phyloP scores from a whole-genome alignment of 2,888 invertebrate species.

The Nomada ruficornis region DNA sequence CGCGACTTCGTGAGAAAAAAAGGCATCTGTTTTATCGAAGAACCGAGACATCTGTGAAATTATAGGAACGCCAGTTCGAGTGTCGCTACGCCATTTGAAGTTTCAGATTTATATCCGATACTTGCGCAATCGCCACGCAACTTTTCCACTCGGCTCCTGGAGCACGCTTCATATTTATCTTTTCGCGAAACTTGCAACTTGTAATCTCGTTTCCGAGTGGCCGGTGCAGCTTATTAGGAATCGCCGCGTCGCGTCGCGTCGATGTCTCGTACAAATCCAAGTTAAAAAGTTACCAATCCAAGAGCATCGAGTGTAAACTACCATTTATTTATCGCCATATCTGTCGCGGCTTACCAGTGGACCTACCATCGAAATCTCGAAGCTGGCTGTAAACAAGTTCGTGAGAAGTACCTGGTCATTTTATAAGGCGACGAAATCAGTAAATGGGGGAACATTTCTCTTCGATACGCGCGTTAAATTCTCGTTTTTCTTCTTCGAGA shows the following conservation, averaged over 20 bases:
- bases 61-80: too few species aligned
- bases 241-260: too few species aligned
- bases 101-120: not conserved
- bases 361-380: not conserved
- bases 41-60: too few species aligned
- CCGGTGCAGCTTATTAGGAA: not conserved
- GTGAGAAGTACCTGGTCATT: not conserved
- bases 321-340: not conserved
- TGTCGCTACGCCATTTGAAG: not conserved
- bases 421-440: not conserved
- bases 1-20: not conserved
- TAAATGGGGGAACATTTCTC: not conserved
- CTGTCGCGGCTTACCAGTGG: not conserved
- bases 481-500: slow-evolving; percentile 12
- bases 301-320: not conserved
- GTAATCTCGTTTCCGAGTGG: not conserved
- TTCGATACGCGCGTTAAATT: not conserved
- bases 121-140: not conserved
- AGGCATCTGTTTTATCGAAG: not conserved
- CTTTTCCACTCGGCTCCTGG: not conserved
- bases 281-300: not conserved
- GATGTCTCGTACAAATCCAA: not conserved
- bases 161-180: not conserved
- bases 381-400: not conserved
- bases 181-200: slow-evolving; percentile 1